phyloP scores from a whole-genome alignment of 2,113 vertebrate genomes.

The Hemibagrus wyckioides region DNA sequence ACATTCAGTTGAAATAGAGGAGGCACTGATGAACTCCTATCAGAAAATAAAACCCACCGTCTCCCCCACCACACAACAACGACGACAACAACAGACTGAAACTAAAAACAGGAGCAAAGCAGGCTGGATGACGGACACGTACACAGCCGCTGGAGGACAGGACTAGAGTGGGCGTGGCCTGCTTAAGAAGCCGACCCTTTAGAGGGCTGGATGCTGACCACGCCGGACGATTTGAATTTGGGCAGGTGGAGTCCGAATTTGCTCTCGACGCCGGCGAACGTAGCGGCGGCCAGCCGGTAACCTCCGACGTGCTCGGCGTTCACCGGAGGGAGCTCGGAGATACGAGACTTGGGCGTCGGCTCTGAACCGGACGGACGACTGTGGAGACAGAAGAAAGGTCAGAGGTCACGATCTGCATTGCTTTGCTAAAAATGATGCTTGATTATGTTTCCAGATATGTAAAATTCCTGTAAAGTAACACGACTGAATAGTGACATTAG shows the following conservation, averaged over 20 bases:
- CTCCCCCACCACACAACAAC: conserved; percentile 49
- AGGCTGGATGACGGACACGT: conserved; percentile 68
- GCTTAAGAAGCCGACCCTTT: conserved; percentile 58
- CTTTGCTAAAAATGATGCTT: neutral
- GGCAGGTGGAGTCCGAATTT: conserved; percentile 97
- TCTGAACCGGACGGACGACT: conserved; percentile 89
- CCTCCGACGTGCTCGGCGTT: conserved; percentile 90
- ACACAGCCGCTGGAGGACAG: conserved; percentile 71
- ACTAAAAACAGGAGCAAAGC: conserved; percentile 56
- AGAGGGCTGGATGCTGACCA: conserved; percentile 71
- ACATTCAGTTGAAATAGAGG: conserved; percentile 53
- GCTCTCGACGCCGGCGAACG: conserved; percentile 97
- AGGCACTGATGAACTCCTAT: conserved; percentile 57
- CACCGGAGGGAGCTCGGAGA: conserved; percentile 90
- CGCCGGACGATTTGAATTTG: conserved; percentile 84
- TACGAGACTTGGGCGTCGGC: conserved; percentile 85
- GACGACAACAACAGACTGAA: conserved; percentile 23
- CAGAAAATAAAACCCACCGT: conserved; percentile 21
- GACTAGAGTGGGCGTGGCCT: conserved; percentile 45
- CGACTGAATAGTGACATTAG: too few species aligned
- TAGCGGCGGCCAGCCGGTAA: conserved; percentile 93
- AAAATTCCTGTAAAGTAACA: neutral
- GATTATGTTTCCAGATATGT: neutral
- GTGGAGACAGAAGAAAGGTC: neutral
- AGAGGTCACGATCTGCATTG: neutral